A percentile compares a stretch with the other conserved stretches of the same genome.
Conservation (phyloP, 2,113 vertebrate genomes). For the Narcine bancroftii region DNA sequence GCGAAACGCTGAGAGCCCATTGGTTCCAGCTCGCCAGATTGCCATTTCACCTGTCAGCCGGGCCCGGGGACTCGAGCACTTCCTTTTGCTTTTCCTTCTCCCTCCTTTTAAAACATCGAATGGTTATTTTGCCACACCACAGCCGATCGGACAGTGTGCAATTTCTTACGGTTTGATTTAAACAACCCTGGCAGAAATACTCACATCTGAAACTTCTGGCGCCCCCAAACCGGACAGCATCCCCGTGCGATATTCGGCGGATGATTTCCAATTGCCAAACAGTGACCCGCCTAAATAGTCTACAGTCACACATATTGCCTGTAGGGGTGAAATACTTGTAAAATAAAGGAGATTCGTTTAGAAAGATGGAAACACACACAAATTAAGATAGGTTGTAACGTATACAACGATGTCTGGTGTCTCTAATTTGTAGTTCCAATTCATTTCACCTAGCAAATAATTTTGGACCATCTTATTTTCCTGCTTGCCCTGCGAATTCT, state of each 20-base stretch:
- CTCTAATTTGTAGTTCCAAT: neutral
- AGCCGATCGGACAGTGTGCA: neutral
- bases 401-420: neutral
- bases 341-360: neutral
- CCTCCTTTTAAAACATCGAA: neutral
- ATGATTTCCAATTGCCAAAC: neutral
- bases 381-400: neutral
- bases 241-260: neutral
- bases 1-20: neutral
- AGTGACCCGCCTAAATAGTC: neutral
- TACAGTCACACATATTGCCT: neutral
- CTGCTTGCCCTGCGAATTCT: neutral
- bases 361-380: neutral
- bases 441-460: neutral
- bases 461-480: neutral
- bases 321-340: neutral
- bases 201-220: neutral
- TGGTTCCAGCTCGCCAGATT: neutral
- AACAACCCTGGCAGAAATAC: neutral
- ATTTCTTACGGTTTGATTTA: neutral
- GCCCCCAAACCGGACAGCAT: no score
- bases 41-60: neutral
- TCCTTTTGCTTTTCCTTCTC: neutral
- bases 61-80: neutral
- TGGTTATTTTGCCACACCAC: neutral